Base-by-base conservation (phyloP, 2,797 vertebrate species). In the Diplodus puntazzo region DNA sequence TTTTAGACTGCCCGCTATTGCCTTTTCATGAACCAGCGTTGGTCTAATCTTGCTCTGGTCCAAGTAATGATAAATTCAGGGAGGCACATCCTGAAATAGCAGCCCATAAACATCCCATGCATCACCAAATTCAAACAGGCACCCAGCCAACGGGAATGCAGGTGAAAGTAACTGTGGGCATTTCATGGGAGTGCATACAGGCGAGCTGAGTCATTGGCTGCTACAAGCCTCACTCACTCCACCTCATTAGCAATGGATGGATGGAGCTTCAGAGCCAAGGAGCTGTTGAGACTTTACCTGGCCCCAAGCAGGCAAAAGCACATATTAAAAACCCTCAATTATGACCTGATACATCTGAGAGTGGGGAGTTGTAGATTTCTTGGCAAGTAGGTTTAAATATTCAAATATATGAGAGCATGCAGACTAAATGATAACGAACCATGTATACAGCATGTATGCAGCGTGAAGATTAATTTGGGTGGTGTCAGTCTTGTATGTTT, bases 171-270 rank as follows among this genome's bases (percentile, higher is more conserved):
- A 80, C 55, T 57, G 72, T 54, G 73, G 76, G 70, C 58, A 62
- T 66, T 84, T 79, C 75, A 69, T 18, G 21, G 42, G 52, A 68
- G 45, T 30, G 60, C 23, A 67, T 25, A 25, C 30, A 78, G 69
- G 60, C 14, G 18, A 79, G 63, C 54, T 79, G 82, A 87, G 79
- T 77, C 87, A 82, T 61, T 43, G 63, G 70, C 45, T 0, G 61
- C 76, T 69, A 61, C 45, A 14, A 73, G 68, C 74, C 53, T 88
- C 73, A 25, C 66, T 45, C 73, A 23, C 60, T 54, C 67, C 52
- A 57, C 77, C 78, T 85, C 80, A 79, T 89, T 85, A 77, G 84
- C 27, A 67, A 60, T 48, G 69, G 73, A 83, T 82, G 80, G 62
- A 82, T 78, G 82, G 48, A 84, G 49, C 46, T 68, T 84, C 68